Conservation (phyloP, 2,888 invertebrate genomes). For the Protodeltote pygarga region DNA sequence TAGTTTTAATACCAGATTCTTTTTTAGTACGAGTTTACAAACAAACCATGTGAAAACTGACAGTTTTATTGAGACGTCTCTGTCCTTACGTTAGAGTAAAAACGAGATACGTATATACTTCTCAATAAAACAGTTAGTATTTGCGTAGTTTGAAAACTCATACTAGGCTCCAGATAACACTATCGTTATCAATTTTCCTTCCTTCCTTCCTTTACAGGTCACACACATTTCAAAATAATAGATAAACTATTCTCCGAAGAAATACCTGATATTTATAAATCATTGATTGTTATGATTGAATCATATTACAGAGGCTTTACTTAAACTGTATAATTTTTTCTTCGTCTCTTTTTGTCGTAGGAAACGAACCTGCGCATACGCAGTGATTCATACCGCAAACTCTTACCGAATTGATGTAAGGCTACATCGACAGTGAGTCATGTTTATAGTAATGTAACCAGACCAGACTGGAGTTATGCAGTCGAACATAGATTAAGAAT, state of each 20-base stretch:
- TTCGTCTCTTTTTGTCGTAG: slow-evolving; percentile 15
- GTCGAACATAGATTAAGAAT: slow-evolving; percentile 24
- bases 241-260: slow-evolving; percentile 22
- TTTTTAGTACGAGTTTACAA: too few species aligned
- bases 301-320: slow-evolving; percentile 22
- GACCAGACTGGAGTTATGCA: slow-evolving; percentile 16
- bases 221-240: slow-evolving; percentile 21
- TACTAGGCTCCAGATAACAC: neutral
- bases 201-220: slow-evolving; percentile 6
- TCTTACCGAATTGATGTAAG: slow-evolving; percentile 70
- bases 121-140: too few species aligned
- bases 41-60: too few species aligned
- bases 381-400: slow-evolving; percentile 48
- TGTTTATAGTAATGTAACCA: slow-evolving; percentile 38
- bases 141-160: too few species aligned
- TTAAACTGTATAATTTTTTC: slow-evolving; percentile 4
- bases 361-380: slow-evolving; percentile 25
- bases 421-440: slow-evolving; percentile 34
- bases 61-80: too few species aligned
- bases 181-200: slow-evolving; percentile 12
- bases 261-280: neutral
- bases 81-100: too few species aligned
- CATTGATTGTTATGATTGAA: slow-evolving; percentile 18
- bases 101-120: too few species aligned
- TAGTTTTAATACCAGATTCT: too few species aligned